phyloP scores from a whole-genome alignment of 2,797 vertebrate genomes.

The Pitangus sulphuratus region DNA sequence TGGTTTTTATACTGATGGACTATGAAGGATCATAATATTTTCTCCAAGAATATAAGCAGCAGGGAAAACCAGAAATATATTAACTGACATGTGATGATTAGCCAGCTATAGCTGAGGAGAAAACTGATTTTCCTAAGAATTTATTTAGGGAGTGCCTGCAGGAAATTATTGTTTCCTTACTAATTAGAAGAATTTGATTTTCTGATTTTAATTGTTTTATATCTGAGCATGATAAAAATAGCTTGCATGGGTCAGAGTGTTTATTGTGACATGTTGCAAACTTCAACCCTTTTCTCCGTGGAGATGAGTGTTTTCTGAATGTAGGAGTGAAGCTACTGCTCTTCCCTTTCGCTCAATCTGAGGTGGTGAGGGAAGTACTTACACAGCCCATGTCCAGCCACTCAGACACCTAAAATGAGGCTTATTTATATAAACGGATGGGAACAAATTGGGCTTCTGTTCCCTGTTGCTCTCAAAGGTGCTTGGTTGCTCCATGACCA shows the following conservation, averaged over 20 bases:
- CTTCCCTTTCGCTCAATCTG: background rate
- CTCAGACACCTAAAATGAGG: background rate
- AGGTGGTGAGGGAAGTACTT: background rate
- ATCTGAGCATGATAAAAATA: background rate
- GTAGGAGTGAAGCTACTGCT: background rate
- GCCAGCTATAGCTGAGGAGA: background rate
- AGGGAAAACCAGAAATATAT: background rate
- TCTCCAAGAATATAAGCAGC: constrained; percentile 42
- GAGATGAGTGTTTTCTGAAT: background rate
- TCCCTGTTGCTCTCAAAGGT: background rate
- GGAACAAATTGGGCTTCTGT: background rate
- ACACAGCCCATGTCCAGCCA: background rate
- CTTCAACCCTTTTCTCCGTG: background rate
- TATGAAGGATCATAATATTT: constrained; percentile 64
- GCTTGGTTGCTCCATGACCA: background rate
- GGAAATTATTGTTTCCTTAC: background rate
- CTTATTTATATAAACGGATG: background rate
- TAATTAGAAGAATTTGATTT: background rate
- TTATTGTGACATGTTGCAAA: background rate
- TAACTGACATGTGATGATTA: constrained; percentile 25
- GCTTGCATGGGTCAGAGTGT: background rate
- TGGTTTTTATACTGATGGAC: constrained; percentile 24
- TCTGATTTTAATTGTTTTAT: background rate
- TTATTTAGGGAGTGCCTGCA: background rate
- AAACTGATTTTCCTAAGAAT: background rate